A percentile compares a stretch with the other conserved stretches of the same genome.
These are phyloP conservation scores for Trichogramma evanescens DNA, from an alignment of 2,888 invertebrate species.

Conservation along the genomic window DNA sequence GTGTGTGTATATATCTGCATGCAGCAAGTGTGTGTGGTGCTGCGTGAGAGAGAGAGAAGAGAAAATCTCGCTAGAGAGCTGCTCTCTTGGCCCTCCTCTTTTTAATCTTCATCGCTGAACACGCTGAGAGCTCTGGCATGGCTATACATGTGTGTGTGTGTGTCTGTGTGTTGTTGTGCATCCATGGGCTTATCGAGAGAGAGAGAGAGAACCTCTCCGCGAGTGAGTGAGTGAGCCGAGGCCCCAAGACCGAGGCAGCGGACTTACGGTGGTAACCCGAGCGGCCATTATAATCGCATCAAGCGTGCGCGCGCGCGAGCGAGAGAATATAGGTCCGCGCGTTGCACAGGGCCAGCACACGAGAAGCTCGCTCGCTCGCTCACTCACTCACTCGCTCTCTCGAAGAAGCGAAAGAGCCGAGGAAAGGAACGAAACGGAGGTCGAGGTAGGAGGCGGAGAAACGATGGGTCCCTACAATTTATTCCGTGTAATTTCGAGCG, in stretches of 20 bases:
- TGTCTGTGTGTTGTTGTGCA: background rate
- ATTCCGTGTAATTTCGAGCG: slow-evolving; percentile 40
- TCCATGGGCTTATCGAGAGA: slow-evolving; percentile 30
- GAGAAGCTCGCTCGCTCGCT: no score
- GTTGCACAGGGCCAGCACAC: no score
- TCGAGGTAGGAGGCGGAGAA: slow-evolving; percentile 17
- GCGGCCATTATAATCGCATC: slow-evolving; percentile 46
- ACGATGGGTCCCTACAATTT: slow-evolving; percentile 36
- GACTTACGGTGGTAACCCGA: slow-evolving; percentile 34
- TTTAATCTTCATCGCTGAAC: slow-evolving; percentile 22
- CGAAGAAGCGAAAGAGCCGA: slow-evolving; percentile 1
- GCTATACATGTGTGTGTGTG: background rate
- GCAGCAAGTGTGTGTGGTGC: background rate
- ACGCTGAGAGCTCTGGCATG: background rate
- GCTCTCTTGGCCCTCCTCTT: slow-evolving; percentile 17
- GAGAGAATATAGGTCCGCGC: slow-evolving; percentile 10
- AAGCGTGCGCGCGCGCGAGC: slow-evolving; percentile 28
- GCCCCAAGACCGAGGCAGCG: no score
- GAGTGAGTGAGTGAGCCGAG: no score
- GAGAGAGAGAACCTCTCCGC: slow-evolving; percentile 13
- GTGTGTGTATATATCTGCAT: background rate
- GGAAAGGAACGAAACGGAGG: slow-evolving; percentile 8
- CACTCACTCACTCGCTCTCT: no score
- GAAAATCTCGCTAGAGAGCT: background rate
- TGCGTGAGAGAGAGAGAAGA: background rate